Base-by-base conservation (phyloP, 2,113 vertebrate genomes). In the Rhinolophus ferrumequinum region DNA sequence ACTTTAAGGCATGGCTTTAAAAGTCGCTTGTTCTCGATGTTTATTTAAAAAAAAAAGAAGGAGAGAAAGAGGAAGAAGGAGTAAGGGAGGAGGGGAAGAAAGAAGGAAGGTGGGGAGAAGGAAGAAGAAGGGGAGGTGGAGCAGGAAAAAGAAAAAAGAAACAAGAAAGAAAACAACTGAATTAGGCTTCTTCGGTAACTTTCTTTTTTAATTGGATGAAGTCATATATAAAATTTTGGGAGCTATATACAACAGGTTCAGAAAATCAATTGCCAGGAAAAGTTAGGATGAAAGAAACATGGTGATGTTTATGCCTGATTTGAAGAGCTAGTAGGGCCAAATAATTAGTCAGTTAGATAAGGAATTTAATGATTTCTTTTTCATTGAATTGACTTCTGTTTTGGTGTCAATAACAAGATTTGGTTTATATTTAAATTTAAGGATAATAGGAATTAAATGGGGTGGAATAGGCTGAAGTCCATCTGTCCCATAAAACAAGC, bases 361-460 rank as follows among this genome's bases (percentile, higher is more conserved):
- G 7, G 33, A 90, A 58, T 54, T 70, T 77, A 69, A 83, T 82
- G 52, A 69, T 50, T 84, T 60, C 8, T 62, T 94, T 82, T 77
- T 86, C 15, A 35, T 21, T 38, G 2, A 85, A 73, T 67, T 84
- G 33, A 80, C 24, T 41, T 89, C 38, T 80, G 13, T 38, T 69
- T 91, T 82, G 24, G 18, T 70, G 8, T 89, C 66, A 89, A 70
- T 64, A 64, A 21, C 47, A n/a, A 69, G 19, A 9, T 41, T 88
- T 76, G 41, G 9, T 69, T 72, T 92, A 76, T 21, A 89, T 89
- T 92, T n/a, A 92, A 18, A 80, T 38, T 69, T 62, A 80, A 92
- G 16, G 24, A 8, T 13, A 22, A 22, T 44, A 47, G 7, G 8
- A n/a, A 8, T 73, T 67, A 85, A 85, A 19, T 88, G 33, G 70